A percentile compares a stretch with the other conserved stretches of the same genome.
Evolutionary conservation across 2,888 invertebrate genomes (phyloP).

Genomic region (Tolmerus cingulatus): DNA sequence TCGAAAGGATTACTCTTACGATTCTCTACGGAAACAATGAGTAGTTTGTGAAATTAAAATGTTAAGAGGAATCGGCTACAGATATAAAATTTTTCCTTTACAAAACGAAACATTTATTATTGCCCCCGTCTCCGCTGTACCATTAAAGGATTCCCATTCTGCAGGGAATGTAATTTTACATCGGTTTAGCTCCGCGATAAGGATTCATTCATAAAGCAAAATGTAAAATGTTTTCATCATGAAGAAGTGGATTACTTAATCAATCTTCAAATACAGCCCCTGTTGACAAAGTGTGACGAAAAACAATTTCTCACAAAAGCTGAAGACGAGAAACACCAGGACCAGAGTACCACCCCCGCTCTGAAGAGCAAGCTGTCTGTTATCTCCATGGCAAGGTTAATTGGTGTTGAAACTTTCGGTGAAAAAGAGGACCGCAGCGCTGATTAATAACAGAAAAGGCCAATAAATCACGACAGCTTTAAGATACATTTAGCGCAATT

Average conservation of each 20-base stretch:
- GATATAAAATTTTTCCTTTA: not conserved
- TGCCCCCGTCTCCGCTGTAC: not conserved
- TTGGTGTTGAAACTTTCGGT: conserved; percentile 31
- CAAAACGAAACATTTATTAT: not conserved
- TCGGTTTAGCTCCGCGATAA: not conserved
- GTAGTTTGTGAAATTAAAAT: not conserved
- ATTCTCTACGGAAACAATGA: not conserved
- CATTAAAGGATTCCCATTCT: not conserved
- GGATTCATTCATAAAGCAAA: not conserved
- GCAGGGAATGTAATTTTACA: not conserved
- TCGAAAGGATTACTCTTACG: not conserved
- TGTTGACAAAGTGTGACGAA: not conserved
- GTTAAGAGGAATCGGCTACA: not conserved
- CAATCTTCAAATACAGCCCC: not conserved
- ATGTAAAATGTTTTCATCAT: not conserved
- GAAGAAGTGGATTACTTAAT: conserved; percentile 7
- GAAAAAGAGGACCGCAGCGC: not conserved
- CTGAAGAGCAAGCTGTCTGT: conserved; percentile 16
- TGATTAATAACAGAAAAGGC: conserved; percentile 31
- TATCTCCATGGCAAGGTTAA: conserved; percentile 23
- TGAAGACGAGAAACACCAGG: not conserved
- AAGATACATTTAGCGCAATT: conserved; percentile 32
- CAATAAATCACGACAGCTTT: conserved; percentile 37
- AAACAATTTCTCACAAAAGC: not conserved
- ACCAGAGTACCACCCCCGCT: not conserved